These are phyloP conservation scores for Paramormyrops kingsleyae DNA, from an alignment of 2,113 vertebrate species.

Conservation along the genomic window DNA sequence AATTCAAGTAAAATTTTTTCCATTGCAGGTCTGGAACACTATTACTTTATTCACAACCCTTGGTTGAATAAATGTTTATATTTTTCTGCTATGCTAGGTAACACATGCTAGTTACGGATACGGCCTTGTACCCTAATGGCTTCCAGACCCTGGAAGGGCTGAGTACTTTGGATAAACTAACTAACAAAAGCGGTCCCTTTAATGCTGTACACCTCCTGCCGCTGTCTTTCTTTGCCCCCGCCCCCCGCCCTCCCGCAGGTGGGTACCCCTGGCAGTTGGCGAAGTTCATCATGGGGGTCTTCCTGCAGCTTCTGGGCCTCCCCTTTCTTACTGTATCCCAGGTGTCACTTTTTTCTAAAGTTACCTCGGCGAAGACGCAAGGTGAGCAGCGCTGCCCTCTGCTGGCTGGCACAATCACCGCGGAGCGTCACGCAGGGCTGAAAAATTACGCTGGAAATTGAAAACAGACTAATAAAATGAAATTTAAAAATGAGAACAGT, in stretches of 20 bases:
- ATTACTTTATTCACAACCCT: not conserved
- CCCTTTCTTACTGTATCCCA: slow-evolving; percentile 74
- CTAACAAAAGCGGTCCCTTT: not conserved
- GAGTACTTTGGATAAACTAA: not conserved
- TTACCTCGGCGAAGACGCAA: slow-evolving; percentile 73
- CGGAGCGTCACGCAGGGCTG: not conserved
- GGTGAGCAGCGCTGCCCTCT: slow-evolving; percentile 46
- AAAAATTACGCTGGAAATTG: not conserved
- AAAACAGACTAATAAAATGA: not conserved
- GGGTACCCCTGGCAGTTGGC: slow-evolving; percentile 60
- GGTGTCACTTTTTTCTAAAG: slow-evolving; percentile 78
- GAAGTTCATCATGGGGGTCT: slow-evolving; percentile 67
- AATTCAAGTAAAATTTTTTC: not conserved
- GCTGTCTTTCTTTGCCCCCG: not conserved
- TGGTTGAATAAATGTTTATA: not conserved
- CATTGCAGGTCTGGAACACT: not conserved
- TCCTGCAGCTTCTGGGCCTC: slow-evolving; percentile 74
- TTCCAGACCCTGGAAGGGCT: not conserved
- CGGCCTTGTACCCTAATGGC: not conserved
- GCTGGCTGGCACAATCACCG: not conserved
- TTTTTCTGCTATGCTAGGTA: not conserved
- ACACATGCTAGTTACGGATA: not conserved
- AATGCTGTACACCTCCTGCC: slow-evolving; percentile 24
- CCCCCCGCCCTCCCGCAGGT: slow-evolving; percentile 31
- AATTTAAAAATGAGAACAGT: not conserved